phyloP scores from a whole-genome alignment of 2,888 invertebrate species.

The Hirtodrosophila confusa region DNA sequence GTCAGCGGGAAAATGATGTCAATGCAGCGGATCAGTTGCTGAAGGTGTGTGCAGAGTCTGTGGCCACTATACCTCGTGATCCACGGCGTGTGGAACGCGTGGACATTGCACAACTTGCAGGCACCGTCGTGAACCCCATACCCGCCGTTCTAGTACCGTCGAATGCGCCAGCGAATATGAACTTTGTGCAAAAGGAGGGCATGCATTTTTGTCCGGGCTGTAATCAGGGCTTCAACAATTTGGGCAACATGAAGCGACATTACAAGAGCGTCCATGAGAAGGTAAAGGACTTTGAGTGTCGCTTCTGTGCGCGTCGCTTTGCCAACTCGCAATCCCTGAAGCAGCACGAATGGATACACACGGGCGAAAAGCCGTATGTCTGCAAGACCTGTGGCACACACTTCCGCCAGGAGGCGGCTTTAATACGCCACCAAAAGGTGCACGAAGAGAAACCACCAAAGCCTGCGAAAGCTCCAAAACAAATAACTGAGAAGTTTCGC shows the following conservation, averaged over 20 bases:
- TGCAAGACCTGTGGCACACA: constrained; percentile 78
- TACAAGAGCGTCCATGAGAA: constrained; percentile 82
- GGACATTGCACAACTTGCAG: constrained; percentile 77
- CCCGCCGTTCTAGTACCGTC: constrained; percentile 68
- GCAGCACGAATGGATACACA: constrained; percentile 83
- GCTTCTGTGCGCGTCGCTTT: constrained; percentile 81
- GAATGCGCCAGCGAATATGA: constrained; percentile 56
- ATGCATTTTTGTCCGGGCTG: constrained; percentile 80
- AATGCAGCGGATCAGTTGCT: constrained; percentile 74
- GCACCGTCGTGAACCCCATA: constrained; percentile 80
- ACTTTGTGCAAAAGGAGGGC: constrained; percentile 80
- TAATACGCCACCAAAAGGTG: constrained; percentile 82
- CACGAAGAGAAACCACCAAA: constrained; percentile 70
- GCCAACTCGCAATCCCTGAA: constrained; percentile 83
- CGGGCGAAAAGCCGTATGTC: constrained; percentile 82
- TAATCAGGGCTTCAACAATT: constrained; percentile 80
- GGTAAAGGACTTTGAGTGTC: constrained; percentile 82
- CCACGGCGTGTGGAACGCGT: constrained; percentile 81
- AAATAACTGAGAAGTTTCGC: constrained; percentile 61
- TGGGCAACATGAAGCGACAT: constrained; percentile 82
- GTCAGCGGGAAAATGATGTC: constrained; percentile 18
- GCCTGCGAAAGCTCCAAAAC: constrained; percentile 38
- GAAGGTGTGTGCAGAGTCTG: constrained; percentile 80
- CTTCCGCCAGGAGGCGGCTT: constrained; percentile 81
- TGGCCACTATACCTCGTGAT: constrained; percentile 78